Evolutionary conservation across 2,113 vertebrate genomes (phyloP), one percentile per base, ranked within the genome.

Genomic region (Bubo blakistoni): DNA sequence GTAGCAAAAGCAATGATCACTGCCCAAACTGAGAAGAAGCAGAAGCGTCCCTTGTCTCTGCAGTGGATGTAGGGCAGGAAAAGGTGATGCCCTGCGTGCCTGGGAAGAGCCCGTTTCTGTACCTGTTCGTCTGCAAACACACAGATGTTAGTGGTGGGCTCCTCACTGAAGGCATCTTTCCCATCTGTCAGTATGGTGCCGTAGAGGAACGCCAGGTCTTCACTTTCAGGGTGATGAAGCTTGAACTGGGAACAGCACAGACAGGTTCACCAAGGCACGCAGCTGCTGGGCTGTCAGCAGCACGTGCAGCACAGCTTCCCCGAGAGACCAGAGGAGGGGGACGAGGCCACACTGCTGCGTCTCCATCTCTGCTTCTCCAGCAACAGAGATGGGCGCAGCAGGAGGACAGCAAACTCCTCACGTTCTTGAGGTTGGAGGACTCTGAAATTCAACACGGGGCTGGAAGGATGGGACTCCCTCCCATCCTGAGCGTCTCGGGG

Each of bases 121-220:
- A 99, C 99, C 99, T 99, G 99, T 51, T 98, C 98, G 83, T 99
- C 99, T 51, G 99, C 99, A 97, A 99, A 99, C 96, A 99, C 99
- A 73, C 99, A 99, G 81, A 99, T 97, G 54, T 99, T 99, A 91
- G 98, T 97, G 27, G 99, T 99, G 88, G 99, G 98, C 52, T 99
- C 98, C 63, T 98, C 91, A 1, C 97, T 98, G 38, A 98, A 99
- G 26, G 93, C 29, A 3, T 99, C 99, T 67, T 98, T 99, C 46
- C 99, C 99, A 8, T 99, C 99, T 1, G 99, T 99, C 95, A 99
- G 96, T 94, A 99, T 99, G 58, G 99, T 99, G 74, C 99, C 99
- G 0, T 99, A 99, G 15, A 99, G 98, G 97, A 99, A 99, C 55
- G 98, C 98, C 96, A 99, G 98, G 55, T 99, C 99, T 74, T 99